Conservation (phyloP, 2,888 invertebrate genomes). For the Agrochola litura region DNA sequence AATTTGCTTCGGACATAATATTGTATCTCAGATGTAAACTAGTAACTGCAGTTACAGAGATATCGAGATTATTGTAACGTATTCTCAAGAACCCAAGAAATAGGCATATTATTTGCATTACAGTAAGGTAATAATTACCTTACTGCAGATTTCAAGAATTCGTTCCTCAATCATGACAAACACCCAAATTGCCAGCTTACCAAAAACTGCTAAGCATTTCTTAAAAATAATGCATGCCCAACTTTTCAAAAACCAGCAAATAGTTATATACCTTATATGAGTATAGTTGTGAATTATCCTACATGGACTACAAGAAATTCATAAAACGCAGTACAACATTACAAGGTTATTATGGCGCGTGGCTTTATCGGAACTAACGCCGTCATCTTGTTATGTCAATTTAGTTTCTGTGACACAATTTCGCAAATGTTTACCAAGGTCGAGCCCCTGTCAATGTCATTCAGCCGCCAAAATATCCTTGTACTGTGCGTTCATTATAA, state of each 20-base stretch:
- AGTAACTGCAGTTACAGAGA: neutral
- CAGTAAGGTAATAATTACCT: neutral
- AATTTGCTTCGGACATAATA: slow-evolving; percentile 8
- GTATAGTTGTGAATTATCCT: neutral
- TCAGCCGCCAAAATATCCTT: no score
- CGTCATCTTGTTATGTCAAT: neutral
- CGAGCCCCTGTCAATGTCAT: neutral
- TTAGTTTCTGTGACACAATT: neutral
- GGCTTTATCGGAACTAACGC: neutral
- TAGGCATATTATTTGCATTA: neutral
- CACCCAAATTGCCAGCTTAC: neutral
- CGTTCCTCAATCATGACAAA: neutral
- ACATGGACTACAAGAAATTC: neutral
- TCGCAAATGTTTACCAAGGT: neutral
- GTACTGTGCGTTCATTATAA: no score
- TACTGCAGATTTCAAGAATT: neutral
- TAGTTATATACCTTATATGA: no score
- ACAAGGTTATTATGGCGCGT: neutral
- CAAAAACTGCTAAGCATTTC: neutral
- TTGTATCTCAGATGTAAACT: neutral
- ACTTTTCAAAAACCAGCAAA: neutral
- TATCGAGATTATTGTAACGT: neutral
- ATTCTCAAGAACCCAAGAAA: neutral
- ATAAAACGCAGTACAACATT: neutral
- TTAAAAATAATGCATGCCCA: neutral